Conservation (phyloP, 2,888 invertebrate genomes). For the Scaptomyza tumidula region DNA sequence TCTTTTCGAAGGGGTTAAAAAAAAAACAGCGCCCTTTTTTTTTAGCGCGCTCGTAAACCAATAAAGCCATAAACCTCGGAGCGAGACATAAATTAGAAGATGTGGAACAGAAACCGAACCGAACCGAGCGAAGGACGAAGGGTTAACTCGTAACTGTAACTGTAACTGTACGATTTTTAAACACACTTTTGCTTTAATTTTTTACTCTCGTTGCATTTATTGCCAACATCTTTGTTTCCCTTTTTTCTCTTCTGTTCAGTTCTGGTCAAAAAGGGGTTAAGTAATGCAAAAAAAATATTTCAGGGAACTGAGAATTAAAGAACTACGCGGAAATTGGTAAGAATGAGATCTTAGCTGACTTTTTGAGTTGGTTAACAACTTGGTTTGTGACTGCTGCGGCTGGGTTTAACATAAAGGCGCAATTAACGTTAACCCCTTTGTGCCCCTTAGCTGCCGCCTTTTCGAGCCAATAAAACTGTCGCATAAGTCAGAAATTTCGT, state of each 20-base stretch:
- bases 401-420: conserved; percentile 69
- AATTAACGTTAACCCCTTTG: conserved; percentile 78
- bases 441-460: conserved; percentile 47
- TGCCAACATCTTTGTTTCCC: conserved; percentile 12
- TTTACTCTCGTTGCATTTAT: conserved; percentile 23
- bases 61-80: conserved; percentile 72
- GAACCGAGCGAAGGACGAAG: conserved; percentile 58
- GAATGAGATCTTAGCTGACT: conserved; percentile 14
- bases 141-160: conserved; percentile 53
- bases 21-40: conserved; percentile 38
- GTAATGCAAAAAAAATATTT: conserved; percentile 55
- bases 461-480: conserved; percentile 72
- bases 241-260: conserved; percentile 12
- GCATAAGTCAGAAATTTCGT: conserved; percentile 73
- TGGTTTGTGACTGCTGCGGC: conserved; percentile 58
- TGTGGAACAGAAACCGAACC: conserved; percentile 72
- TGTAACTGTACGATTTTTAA: conserved; percentile 54
- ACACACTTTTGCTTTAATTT: background rate
- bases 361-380: background rate
- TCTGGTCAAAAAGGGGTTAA: conserved; percentile 59
- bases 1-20: conserved; percentile 65
- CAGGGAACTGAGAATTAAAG: conserved; percentile 31
- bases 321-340: conserved; percentile 54
- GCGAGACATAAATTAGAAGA: conserved; percentile 73
- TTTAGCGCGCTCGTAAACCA: conserved; percentile 66